Evolutionary conservation across 2,888 invertebrate species (phyloP).

Genomic region (Scaptomyza caliginosa): DNA sequence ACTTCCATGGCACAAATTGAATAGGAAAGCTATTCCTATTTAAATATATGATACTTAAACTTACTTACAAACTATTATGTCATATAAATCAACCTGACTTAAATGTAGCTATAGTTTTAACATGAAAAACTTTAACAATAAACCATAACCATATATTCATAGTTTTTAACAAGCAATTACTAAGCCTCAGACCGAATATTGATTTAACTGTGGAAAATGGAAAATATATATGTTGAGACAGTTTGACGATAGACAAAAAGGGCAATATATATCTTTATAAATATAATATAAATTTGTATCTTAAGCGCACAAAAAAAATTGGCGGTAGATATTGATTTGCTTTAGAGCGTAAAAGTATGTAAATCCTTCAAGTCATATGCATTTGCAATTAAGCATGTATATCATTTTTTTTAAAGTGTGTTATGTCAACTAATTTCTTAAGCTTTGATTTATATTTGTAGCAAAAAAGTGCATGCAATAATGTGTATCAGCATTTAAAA

Average conservation of each 20-base stretch:
- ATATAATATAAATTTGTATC: neutral
- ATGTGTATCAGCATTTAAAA: conserved; percentile 4
- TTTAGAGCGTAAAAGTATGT: conserved; percentile 1
- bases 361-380: neutral
- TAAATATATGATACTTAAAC: no score
- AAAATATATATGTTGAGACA: neutral
- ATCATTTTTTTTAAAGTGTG: neutral
- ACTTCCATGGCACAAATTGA: neutral
- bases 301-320: neutral
- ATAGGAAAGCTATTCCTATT: neutral
- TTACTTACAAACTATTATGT: neutral
- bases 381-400: neutral
- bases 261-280: no score
- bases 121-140: neutral
- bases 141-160: neutral
- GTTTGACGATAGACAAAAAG: neutral
- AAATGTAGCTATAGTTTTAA: neutral
- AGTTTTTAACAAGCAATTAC: neutral
- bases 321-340: neutral
- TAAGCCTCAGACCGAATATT: neutral
- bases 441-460: conserved; percentile 1
- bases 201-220: neutral
- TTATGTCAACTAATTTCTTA: neutral
- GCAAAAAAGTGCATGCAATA: conserved; percentile 11
- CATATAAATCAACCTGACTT: neutral